Evolutionary conservation across 2,113 vertebrate species (phyloP).

Genomic region (Oryzias melastigma): DNA sequence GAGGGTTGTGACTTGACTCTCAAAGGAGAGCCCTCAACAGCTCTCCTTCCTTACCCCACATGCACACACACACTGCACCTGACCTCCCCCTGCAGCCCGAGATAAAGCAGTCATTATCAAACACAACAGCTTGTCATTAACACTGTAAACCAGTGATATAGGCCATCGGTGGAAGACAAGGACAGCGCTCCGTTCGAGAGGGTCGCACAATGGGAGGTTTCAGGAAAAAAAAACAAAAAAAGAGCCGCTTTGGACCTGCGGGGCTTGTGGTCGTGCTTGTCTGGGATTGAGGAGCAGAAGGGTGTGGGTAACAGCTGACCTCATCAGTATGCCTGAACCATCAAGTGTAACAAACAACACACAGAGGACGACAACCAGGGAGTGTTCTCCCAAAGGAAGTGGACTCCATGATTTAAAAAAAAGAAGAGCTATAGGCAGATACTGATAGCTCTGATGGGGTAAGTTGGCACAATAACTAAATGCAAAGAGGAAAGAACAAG

Average conservation of each 20-base stretch:
- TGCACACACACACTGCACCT: conserved; percentile 41
- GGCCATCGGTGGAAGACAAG: conserved; percentile 20
- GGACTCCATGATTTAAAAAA: neutral
- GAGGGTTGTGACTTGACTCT: conserved; percentile 71
- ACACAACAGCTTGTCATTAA: conserved; percentile 56
- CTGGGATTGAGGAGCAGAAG: conserved; percentile 17
- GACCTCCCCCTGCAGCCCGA: conserved; percentile 45
- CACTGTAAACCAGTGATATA: conserved; percentile 38
- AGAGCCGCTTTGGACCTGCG: neutral
- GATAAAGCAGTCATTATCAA: conserved; percentile 68
- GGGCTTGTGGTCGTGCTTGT: conserved; percentile 8
- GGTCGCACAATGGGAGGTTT: conserved; percentile 25
- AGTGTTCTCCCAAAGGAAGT: conserved; percentile 30
- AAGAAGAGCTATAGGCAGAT: too few species aligned
- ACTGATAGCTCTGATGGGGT: too few species aligned
- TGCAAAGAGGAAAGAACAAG: too few species aligned
- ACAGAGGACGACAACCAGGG: conserved; percentile 38
- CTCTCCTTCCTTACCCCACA: conserved; percentile 18
- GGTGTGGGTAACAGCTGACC: conserved; percentile 37
- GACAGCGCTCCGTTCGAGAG: conserved; percentile 18
- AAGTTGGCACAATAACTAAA: too few species aligned
- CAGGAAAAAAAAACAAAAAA: neutral
- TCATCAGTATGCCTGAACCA: conserved; percentile 51
- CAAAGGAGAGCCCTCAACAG: conserved; percentile 50
- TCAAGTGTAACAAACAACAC: conserved; percentile 23